These are phyloP conservation scores for Crocodylus rhombifer DNA, from an alignment of 2,797 vertebrate genomes.

Conservation along the genomic window DNA sequence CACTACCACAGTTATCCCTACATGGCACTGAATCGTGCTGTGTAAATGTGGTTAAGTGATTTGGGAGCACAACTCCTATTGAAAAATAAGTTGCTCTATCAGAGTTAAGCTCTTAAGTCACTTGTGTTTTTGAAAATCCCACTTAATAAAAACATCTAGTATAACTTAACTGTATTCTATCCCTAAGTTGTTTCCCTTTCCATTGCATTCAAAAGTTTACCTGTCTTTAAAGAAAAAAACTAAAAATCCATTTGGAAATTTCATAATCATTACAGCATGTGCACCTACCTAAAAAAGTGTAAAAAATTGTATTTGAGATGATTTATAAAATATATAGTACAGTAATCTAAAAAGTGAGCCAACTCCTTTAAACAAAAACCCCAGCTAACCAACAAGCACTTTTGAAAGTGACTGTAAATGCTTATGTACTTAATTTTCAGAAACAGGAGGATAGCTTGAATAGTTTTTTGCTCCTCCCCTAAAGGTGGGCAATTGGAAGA, in stretches of 20 bases:
- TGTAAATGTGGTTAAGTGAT: too few species aligned
- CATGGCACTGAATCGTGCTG: too few species aligned
- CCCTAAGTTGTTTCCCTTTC: background rate
- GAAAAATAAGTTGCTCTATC: background rate
- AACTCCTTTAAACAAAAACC: background rate
- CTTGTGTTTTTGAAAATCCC: background rate
- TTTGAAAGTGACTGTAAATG: background rate
- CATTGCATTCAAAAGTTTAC: background rate
- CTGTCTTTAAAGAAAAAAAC: background rate
- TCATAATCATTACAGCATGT: background rate
- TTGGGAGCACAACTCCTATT: background rate
- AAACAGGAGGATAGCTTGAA: background rate
- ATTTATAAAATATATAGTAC: background rate
- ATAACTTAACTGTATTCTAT: background rate
- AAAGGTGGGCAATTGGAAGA: background rate
- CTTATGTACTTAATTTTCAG: background rate
- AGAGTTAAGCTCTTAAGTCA: background rate
- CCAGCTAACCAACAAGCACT: too few species aligned
- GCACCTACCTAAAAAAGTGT: background rate
- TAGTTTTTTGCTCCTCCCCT: background rate
- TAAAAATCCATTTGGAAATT: background rate
- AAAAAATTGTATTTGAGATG: background rate
- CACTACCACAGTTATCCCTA: too few species aligned
- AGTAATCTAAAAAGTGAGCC: background rate
- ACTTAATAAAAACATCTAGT: background rate